Conservation (phyloP, 2,113 vertebrate genomes). For the Saiga tatarica region DNA sequence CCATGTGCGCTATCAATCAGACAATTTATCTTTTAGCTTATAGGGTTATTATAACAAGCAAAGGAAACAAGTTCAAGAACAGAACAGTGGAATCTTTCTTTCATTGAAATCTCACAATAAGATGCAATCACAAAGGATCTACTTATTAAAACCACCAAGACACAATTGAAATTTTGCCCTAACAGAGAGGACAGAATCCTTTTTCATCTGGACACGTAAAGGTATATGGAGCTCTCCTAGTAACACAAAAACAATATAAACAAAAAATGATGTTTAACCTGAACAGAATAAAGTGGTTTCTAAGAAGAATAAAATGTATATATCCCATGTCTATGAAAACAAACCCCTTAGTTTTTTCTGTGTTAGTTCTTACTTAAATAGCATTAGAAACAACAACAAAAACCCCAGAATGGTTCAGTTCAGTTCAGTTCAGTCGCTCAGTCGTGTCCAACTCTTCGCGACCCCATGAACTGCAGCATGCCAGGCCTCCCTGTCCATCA, state of each 20-base stretch:
- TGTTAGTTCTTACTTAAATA: neutral
- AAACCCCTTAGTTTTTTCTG: neutral
- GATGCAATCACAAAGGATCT: slow-evolving; percentile 37
- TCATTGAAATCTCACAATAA: slow-evolving; percentile 52
- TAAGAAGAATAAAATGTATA: slow-evolving; percentile 16
- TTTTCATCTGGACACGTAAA: neutral
- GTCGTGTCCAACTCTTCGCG: too few relatives aligned
- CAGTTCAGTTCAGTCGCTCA: too few relatives aligned
- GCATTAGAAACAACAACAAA: neutral
- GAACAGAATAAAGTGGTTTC: neutral
- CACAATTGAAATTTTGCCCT: neutral
- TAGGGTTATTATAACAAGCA: slow-evolving; percentile 48
- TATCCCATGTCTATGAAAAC: neutral
- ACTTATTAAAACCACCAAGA: slow-evolving; percentile 45
- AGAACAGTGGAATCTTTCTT: slow-evolving; percentile 49
- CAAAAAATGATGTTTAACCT: neutral
- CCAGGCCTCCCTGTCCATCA: too few relatives aligned
- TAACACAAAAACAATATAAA: slow-evolving; percentile 6
- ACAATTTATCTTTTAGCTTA: slow-evolving; percentile 31
- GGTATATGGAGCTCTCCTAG: neutral
- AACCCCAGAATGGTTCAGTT: neutral
- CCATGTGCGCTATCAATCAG: neutral
- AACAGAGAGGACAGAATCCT: neutral
- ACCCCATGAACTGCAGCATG: too few relatives aligned
- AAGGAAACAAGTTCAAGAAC: slow-evolving; percentile 49